Base-by-base conservation (phyloP, 2,113 vertebrate species). In the Pipra filicauda region DNA sequence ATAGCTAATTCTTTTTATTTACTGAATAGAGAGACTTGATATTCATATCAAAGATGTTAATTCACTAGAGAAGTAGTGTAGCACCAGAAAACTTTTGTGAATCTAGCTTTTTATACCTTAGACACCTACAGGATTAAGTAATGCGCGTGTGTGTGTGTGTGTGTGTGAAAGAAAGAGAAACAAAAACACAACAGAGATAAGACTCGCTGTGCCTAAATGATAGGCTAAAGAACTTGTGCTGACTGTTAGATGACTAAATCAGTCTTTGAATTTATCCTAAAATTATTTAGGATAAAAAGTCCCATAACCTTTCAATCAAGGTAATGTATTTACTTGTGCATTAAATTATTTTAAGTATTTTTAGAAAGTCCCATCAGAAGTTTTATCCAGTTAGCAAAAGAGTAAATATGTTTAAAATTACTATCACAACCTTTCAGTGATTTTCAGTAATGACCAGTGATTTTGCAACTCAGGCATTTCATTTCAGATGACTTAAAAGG, bases 101-200 rank as follows among this genome's bases (percentile, higher is more conserved):
- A 67, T 23, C 35, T 37, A 65, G 23, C 4, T 80, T 84, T 94
- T 49, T 1, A 8, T 71, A 44, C 21, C 35, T 76, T 44, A 85
- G 33, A 67, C 37, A 55, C 3, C n/a, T 55, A 62, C 4, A 79
- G 23, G 11, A 70, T 70, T 62, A 73, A 66, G 33, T 44, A 17
- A 35, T 24, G 3, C n/a, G 3, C n/a, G 26, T 13, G 6, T 13
- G 2, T 26, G 4, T 41, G 9, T 9, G 15, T 27, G 33, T 22
- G 3, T 11, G 9, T 19, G 12, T 41, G 15, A 7, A 4, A 28
- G 4, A 39, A 3, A 62, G 5, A 64, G 18, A 70, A 49, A 54
- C 0, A 59, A 49, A 87, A 7, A 23, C 2, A 3, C 48, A 71
- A 9, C 28, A 73, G 14, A 67, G 8, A 39, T 35, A 30, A 61